Percentiles rank a stretch among this genome's conserved stretches.
phyloP scores from a whole-genome alignment of 2,797 vertebrate species.

The Pipistrellus pipistrellus region DNA sequence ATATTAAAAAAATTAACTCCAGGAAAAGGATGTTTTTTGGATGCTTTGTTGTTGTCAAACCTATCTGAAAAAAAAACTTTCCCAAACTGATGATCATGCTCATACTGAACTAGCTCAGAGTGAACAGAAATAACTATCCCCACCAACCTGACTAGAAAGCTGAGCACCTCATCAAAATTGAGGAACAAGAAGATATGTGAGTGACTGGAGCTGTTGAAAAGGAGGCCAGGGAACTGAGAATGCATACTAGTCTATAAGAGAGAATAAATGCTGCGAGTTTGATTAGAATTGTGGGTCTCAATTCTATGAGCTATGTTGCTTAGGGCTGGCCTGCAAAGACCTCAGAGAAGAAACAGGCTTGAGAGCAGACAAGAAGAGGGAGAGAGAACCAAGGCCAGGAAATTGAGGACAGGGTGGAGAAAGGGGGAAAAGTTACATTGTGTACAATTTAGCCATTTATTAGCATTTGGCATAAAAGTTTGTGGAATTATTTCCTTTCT shows the following conservation, averaged over 20 bases:
- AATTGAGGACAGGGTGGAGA: background rate
- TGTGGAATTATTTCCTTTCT: conserved; percentile 1
- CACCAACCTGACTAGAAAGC: background rate
- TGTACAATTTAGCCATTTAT: background rate
- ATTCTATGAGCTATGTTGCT: background rate
- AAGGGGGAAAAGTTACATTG: background rate
- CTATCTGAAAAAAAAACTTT: conserved; percentile 14
- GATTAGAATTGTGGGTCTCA: background rate
- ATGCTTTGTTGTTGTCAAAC: background rate
- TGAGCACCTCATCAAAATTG: rapidly evolving
- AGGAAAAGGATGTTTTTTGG: background rate
- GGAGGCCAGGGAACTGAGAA: background rate
- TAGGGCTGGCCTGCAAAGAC: background rate
- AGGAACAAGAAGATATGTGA: background rate
- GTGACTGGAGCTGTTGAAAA: background rate
- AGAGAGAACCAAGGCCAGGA: background rate
- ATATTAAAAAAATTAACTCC: background rate
- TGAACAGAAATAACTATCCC: background rate
- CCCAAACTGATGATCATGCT: background rate
- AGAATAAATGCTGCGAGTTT: background rate
- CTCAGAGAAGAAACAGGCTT: background rate
- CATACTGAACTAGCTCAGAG: background rate
- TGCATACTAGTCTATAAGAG: background rate
- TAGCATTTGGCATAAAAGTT: background rate
- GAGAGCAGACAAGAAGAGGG: background rate